Conservation (phyloP, 1,140 invertebrate genomes). For the Thaumatotibia leucotreta region DNA sequence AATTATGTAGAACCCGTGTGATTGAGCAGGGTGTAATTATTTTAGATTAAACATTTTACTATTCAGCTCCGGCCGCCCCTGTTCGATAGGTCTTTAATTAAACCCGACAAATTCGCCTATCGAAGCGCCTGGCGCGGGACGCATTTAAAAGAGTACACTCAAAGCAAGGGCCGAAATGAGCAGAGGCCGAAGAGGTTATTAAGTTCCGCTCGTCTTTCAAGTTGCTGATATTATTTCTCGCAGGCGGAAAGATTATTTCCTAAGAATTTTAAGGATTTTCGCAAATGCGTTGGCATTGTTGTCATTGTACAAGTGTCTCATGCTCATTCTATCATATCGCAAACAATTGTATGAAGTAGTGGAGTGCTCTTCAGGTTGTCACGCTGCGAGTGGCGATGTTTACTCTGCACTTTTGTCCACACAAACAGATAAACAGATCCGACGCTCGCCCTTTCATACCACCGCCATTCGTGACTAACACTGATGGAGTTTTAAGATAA, state of each 20-base stretch:
- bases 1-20: neutral
- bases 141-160: conserved; percentile 10
- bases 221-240: neutral
- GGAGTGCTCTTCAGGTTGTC: conserved; percentile 14
- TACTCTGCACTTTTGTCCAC: conserved; percentile 47
- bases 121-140: neutral
- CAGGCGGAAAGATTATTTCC: neutral
- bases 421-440: conserved; percentile 51
- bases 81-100: conserved; percentile 15
- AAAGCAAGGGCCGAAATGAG: conserved; percentile 3
- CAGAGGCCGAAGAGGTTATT: neutral
- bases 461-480: conserved; percentile 63
- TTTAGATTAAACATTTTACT: conserved; percentile 7
- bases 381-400: conserved; percentile 33
- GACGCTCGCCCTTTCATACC: conserved; percentile 47
- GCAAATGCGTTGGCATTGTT: neutral
- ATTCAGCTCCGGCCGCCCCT: neutral
- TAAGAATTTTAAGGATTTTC: conserved; percentile 14
- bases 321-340: conserved; percentile 3
- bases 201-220: neutral
- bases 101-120: conserved; percentile 15
- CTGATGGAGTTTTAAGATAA: conserved; percentile 57
- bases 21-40: neutral
- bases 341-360: conserved; percentile 1
- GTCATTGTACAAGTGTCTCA: conserved; percentile 4